Evolutionary conservation across 2,797 vertebrate genomes (phyloP), one percentile per base, ranked within the genome.

Genomic region (Halcyon chelicuti): DNA sequence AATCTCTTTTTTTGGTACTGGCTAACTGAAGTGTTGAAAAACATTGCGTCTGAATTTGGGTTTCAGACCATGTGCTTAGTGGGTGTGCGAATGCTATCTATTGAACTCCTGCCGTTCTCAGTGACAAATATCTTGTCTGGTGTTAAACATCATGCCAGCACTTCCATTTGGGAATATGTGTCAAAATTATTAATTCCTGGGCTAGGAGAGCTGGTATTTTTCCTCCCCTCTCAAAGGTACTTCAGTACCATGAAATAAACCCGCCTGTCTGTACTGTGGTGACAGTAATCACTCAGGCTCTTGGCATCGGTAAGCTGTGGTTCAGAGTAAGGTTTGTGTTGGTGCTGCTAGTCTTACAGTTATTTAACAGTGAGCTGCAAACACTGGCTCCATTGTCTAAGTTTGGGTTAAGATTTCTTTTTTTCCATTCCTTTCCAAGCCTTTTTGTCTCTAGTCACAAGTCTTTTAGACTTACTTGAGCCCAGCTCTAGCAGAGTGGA

Each of bases 1-100:
- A 28, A 31, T 58, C 5, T 18, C 35, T 33, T 72, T n/a, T 63
- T 75, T 60, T 85, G 65, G 18, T 44, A 20, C 49, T 90, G 37
- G 51, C 26, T 61, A 46, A 51, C 39, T 72, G 47, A 76, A 91
- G 26, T 61, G 79, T 66, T 92, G 62, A 93, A 26, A 26, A 42
- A 28, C 37, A 29, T 35, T 88, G 66, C 66, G 68, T 86, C 82
- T 62, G 42, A 84, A 72, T 93, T 88, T 94, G 35, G 75, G 93
- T 89, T 84, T 78, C 31, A 90, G 62, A 55, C 66, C 79, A 75
- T 96, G 94, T 96, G 94, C 73, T 95, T 66, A 52, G 92, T 95
- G 94, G 92, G 90, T 94, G 93, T 90, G 51, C 0, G 5, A 96
- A 75, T 58, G 73, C 35, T 81, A 9, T 86, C 44, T 88, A 9